Evolutionary conservation across 2,888 invertebrate species (phyloP), one percentile per base, ranked within the genome.

Genomic region (Morpho achilles): DNA sequence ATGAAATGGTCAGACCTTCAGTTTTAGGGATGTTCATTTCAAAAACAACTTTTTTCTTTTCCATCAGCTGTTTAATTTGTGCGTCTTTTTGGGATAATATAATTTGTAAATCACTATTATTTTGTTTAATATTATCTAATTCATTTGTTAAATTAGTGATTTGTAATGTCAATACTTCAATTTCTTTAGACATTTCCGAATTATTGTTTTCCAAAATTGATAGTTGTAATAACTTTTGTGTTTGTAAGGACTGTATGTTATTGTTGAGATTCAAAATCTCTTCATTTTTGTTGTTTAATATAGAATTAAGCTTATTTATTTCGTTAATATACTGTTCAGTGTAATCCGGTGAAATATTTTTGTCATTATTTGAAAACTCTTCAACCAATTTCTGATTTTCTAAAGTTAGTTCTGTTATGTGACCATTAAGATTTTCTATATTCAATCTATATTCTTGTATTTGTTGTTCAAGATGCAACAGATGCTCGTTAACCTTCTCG

Each of bases 251-350:
- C 61, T 82, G 75, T 49, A 83, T 58, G 66, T 76, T 82, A 62
- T 76, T 78, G 59, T 69, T 75, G 2, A 85, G 64, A 50, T 82
- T 79, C 42, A 79, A 76, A 56, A 92, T 87, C 67, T 92, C 86
- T 42, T 85, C 72, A 69, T 91, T 91, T 73, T 92, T 91, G 58
- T 78, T 85, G 43, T 84, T 84, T 2, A 93, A 70, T 43, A 91
- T 66, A 55, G 91, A 85, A 56, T 91, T 91, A 0, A 93, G 75
- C 45, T 89, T 91, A 67, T 92, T 92, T 68, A 93, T 93, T 79
- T 93, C 93, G 67, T 76, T 88, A 64, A 90, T 79, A 64, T 88
- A 90, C 64, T 89, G 89, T 59, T 89, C 89, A 7, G 90, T 89
- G 67, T 88, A 90, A 73, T 90, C 89, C 8, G 91, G 78, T 2